A percentile compares a stretch with the other conserved stretches of the same genome.
Conservation (phyloP, 2,797 vertebrate species). For the Tauraco hartlaubi region DNA sequence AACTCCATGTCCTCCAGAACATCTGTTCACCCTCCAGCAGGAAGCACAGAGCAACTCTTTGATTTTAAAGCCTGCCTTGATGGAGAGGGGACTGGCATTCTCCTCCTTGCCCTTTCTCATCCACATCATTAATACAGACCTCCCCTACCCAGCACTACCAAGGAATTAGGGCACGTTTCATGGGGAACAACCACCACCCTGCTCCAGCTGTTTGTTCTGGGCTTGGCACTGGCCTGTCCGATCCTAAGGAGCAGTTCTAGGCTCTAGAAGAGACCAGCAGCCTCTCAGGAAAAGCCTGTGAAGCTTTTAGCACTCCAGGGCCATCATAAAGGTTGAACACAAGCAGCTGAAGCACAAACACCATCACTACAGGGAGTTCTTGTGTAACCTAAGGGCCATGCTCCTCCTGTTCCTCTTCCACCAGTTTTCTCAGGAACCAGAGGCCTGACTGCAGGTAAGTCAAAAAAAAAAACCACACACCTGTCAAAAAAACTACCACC, state of each 20-base stretch:
- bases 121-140: background rate
- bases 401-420: background rate
- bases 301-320: accelerated
- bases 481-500: too few species aligned
- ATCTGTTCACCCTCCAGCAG: too few species aligned
- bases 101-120: background rate
- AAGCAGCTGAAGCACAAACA: background rate
- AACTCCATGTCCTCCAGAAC: too few species aligned
- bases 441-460: background rate
- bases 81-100: too few species aligned
- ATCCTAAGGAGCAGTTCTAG: background rate
- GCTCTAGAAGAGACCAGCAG: too few species aligned
- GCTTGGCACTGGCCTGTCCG: background rate
- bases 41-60: too few species aligned
- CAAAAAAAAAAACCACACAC: too few species aligned
- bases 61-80: too few species aligned
- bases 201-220: background rate
- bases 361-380: background rate
- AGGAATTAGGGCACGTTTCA: too few species aligned
- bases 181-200: background rate
- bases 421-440: background rate
- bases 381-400: accelerated
- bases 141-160: too few species aligned
- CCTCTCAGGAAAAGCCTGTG: background rate
- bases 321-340: accelerated